These are phyloP conservation scores for Pseudocheirus occidentalis DNA, from an alignment of 2,797 vertebrate genomes.

Conservation along the genomic window DNA sequence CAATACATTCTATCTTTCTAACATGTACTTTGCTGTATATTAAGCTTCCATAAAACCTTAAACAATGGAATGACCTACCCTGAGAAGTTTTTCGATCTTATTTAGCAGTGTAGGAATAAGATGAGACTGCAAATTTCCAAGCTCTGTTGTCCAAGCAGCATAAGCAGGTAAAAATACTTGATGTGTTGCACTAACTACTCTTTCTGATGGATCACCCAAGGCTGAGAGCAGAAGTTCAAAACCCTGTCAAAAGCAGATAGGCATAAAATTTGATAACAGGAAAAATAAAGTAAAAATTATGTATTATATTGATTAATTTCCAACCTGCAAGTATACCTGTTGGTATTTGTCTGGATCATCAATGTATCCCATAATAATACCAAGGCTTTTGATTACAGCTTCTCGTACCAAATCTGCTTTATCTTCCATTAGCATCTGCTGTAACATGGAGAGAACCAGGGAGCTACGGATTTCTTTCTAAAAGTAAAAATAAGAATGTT, in stretches of 20 bases:
- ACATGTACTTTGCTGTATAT: conserved; percentile 30
- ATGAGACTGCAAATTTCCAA: conserved; percentile 92
- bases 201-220: conserved; percentile 96
- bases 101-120: conserved; percentile 95
- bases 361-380: conserved; percentile 98
- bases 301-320: background rate
- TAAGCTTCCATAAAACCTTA: conserved; percentile 4
- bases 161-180: conserved; percentile 99
- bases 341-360: conserved; percentile 98
- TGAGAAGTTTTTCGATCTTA: conserved; percentile 96
- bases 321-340: conserved; percentile 87
- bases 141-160: conserved; percentile 97
- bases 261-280: conserved; percentile 12
- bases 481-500: conserved; percentile 66
- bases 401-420: conserved; percentile 99
- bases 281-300: background rate
- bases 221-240: conserved; percentile 97
- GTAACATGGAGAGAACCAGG: conserved; percentile 97
- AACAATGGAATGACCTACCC: conserved; percentile 83
- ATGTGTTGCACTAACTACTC: conserved; percentile 96
- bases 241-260: conserved; percentile 86
- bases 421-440: conserved; percentile 99
- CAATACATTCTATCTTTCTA: conserved; percentile 1
- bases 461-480: conserved; percentile 99
- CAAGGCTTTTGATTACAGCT: conserved; percentile 98